Evolutionary conservation across 2,888 invertebrate genomes (phyloP), one percentile per base, ranked within the genome.

Genomic region (Melanostoma mellinum): DNA sequence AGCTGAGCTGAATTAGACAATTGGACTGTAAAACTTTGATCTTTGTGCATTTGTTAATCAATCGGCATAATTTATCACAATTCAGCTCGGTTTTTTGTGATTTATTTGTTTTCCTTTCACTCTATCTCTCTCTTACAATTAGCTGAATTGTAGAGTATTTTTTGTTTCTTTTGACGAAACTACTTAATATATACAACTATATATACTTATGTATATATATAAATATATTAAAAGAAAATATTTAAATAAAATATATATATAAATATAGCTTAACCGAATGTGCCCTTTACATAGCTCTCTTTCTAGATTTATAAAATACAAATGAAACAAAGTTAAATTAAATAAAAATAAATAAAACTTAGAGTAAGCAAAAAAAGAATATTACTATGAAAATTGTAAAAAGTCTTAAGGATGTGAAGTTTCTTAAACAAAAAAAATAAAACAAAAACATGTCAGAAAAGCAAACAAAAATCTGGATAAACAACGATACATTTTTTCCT

Each of bases 241-340:
- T 87, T 86, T 85, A 84, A 87, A 82, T 75, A 82, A 86, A 75
- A 85, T 80, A 85, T 85, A 76, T 78, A 87, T 85, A 87, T 88
- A 82, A 84, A 87, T 89, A 90, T 90, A 91, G 91, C 91, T 91
- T 91, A 91, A 91, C 91, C 91, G 90, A 91, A 91, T 91, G 91
- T 91, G 91, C 91, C 91, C 91, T 91, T 90, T 91, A 89, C 88
- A 90, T 90, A 91, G 89, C 90, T 91, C 89, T 91, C 89, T 90
- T 90, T 91, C 88, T 90, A 90, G 88, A 88, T 88, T 88, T 87
- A 89, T 88, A 86, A 86, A 86, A 71, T 46, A 86, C 71, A 77
- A 56, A 50, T 76, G 67, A 68, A 73, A 76, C 55, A 76, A 85
- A 84, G 36, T 56, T 55, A 50, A 76, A 60, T 10, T 6, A 20